phyloP scores from a whole-genome alignment of 2,113 vertebrate genomes.

The Sminthopsis crassicaudata region DNA sequence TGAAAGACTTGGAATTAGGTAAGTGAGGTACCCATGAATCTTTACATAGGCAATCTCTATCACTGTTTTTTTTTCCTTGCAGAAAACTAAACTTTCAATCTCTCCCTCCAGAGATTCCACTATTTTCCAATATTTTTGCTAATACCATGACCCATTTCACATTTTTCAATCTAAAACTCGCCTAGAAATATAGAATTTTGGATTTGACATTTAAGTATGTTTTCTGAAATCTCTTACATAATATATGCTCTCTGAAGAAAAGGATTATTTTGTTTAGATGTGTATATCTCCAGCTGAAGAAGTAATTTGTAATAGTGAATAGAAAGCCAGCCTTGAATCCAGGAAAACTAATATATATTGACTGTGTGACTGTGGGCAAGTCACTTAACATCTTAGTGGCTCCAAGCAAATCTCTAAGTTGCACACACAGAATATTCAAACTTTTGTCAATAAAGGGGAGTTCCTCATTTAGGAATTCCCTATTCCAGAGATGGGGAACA shows the following conservation, averaged over 20 bases:
- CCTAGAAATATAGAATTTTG: not conserved
- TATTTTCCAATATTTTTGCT: not conserved
- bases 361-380: not conserved
- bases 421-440: not conserved
- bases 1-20: not conserved
- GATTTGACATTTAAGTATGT: not conserved
- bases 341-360: not conserved
- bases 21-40: not conserved
- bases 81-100: not conserved
- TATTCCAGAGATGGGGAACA: too few relatives aligned
- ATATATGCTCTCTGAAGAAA: not conserved
- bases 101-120: not conserved
- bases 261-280: not conserved
- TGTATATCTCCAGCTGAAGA: not conserved
- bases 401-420: not conserved
- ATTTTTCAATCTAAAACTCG: not conserved
- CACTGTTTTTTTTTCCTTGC: not conserved
- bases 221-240: not conserved
- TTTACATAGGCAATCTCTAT: not conserved
- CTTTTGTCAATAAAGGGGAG: not conserved
- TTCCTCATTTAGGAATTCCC: not conserved
- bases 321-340: not conserved
- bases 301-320: not conserved
- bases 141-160: not conserved
- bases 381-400: not conserved